Base-by-base conservation (phyloP, 2,113 vertebrate species). In the Ascaphus truei region DNA sequence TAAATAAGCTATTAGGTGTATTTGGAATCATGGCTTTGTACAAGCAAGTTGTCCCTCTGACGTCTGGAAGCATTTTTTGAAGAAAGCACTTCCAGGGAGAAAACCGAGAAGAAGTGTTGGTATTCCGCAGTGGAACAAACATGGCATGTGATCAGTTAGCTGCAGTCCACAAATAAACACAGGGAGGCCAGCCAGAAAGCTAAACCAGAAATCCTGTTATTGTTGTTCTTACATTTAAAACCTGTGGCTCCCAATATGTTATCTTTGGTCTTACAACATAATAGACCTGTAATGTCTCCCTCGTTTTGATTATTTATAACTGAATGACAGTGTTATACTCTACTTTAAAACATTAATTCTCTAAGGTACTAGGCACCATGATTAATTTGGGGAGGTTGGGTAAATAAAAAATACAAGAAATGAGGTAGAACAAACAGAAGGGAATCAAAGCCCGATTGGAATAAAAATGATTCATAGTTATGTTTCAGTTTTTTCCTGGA, bases 81-180 rank as follows among this genome's bases (percentile, higher is more conserved):
- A 89, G 83, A 76, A 92, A 89, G 83, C 85, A 91, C 77, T 85
- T 90, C 69, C 75, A 90, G 85, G 78, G 78, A 84, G 78, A 81
- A 87, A 80, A 80, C 81, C 77, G 85, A 87, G 87, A 78, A 83
- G 78, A 73, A 78, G 73, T 53, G 47, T 81, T 84, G 85, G 85
- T 89, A 84, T 88, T 91, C 93, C 91, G 60, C 85, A 87, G 76
- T 84, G 88, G 87, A 90, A 86, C 80, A 91, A 92, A 93, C 91
- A 92, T 0, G 71, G 84, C 91, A 88, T 93, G 85, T 90, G 89
- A 93, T 94, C 90, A 90, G 89, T 91, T 89, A 89, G 82, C 85
- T 88, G 85, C 81, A 88, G 84, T 84, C 85, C 82, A 72, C 86
- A 89, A 88, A 90, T 88, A 93, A 94, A 93, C 88, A 90, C 72